A percentile compares a stretch with the other conserved stretches of the same genome.
phyloP scores from a whole-genome alignment of 64 coral and sea anemone genomes.

The Pachyseris speciosa region DNA sequence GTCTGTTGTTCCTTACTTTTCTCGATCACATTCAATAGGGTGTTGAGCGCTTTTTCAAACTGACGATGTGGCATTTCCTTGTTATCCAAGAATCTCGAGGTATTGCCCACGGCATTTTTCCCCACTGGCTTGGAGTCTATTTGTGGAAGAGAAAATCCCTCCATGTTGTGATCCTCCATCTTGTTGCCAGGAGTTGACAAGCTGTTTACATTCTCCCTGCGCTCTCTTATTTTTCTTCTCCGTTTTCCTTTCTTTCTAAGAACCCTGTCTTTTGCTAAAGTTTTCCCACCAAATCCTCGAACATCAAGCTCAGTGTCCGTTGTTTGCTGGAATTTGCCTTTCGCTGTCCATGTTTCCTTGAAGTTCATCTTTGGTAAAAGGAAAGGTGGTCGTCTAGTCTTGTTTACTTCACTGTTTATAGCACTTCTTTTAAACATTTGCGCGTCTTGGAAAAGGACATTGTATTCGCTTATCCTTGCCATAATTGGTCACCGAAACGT shows the following conservation, averaged over 20 bases:
- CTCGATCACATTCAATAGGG: conserved; percentile 10
- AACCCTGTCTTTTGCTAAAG: neutral
- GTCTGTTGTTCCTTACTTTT: neutral
- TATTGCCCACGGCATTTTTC: neutral
- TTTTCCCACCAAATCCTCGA: neutral
- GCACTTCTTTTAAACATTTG: neutral
- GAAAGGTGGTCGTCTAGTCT: neutral
- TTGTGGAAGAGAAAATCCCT: neutral
- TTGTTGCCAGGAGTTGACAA: conserved; percentile 25
- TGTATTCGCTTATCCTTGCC: conserved; percentile 19
- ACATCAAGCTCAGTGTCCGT: conserved; percentile 6
- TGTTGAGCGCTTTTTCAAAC: neutral
- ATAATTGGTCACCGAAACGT: neutral
- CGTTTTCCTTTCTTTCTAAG: neutral
- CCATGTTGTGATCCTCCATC: neutral
- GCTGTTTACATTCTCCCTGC: neutral
- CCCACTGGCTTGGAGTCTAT: neutral
- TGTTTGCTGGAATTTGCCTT: neutral
- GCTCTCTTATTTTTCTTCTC: neutral
- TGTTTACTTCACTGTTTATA: neutral
- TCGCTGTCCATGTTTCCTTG: neutral
- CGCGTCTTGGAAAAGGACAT: neutral
- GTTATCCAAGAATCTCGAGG: neutral
- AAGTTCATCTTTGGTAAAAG: neutral
- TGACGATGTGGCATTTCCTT: neutral